phyloP scores from a whole-genome alignment of 2,888 invertebrate genomes.

The Nomada lathburiana region DNA sequence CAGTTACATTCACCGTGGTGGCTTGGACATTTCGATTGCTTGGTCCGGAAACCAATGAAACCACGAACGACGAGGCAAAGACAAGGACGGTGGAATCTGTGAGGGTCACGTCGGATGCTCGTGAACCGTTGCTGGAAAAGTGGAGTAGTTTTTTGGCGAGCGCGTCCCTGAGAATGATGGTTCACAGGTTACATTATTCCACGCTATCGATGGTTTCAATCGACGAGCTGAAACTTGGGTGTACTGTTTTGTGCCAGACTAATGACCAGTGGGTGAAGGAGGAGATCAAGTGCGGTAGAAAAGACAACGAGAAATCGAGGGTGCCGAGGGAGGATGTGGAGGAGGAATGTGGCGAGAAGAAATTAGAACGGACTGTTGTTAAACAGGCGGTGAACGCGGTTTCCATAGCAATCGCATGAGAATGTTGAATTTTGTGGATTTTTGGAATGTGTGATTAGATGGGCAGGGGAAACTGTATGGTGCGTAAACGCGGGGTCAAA shows the following conservation, averaged over 20 bases:
- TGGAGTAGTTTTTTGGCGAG: constrained; percentile 50
- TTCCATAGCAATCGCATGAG: constrained; percentile 15
- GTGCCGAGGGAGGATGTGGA: not conserved
- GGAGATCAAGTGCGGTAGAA: not conserved
- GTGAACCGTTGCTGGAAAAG: constrained; percentile 36
- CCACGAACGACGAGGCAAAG: not conserved
- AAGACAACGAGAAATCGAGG: not conserved
- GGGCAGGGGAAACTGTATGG: too few species aligned
- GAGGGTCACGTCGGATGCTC: not conserved
- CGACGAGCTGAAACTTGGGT: not conserved
- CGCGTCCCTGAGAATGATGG: constrained; percentile 14
- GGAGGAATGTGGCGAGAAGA: constrained; percentile 18
- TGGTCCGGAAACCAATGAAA: constrained; percentile 60
- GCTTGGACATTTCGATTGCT: constrained; percentile 89
- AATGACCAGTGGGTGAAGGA: not conserved
- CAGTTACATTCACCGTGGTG: constrained; percentile 95
- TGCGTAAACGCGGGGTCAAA: too few species aligned
- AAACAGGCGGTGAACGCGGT: constrained; percentile 17
- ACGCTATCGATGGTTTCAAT: constrained; percentile 21
- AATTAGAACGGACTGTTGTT: constrained; percentile 13
- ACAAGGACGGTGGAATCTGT: constrained; percentile 9
- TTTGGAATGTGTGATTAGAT: not conserved
- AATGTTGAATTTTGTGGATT: not conserved
- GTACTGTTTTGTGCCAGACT: not conserved
- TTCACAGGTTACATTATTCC: constrained; percentile 41